Evolutionary conservation across 2,113 vertebrate genomes (phyloP), one percentile per base, ranked within the genome.

Genomic region (Protobothrops mucrosquamatus): DNA sequence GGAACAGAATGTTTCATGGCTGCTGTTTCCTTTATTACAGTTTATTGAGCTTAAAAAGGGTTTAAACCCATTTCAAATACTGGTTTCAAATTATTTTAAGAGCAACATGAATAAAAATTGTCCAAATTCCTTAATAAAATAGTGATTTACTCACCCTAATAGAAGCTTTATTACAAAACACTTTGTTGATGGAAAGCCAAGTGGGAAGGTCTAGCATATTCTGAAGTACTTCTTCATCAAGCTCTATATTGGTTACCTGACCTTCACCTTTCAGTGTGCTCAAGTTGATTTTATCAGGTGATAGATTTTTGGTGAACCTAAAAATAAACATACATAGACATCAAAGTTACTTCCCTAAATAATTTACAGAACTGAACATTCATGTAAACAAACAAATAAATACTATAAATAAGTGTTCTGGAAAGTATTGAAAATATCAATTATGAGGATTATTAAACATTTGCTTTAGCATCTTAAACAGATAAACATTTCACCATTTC

Each of bases 241-340:
- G 97, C 95, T 99, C 99, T 97, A 99, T 98, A 96, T 99, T 99
- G 96, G 99, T 99, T 96, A 99, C 97, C 95, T 99, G 99, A 89
- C 99, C 99, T 97, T 99, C 99, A 22, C 99, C 99, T 95, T 99
- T 99, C 90, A 99, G 97, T 0, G 99, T 99, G 96, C 99, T 99
- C 95, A 99, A 97, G 97, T 99, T 99, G 97, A 99, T 99, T 98
- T 99, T 99, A 97, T 99, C 99, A 90, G 99, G 99, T 8, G 99
- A 99, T 94, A 99, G 98, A 97, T 99, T 99, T 98, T 99, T 99
- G 92, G 99, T 99, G 98, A 99, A 99, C 97, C 99, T 99, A 96
- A 92, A 97, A 96, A 24, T 94, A 92, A 97, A 95, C 8, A 89
- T 0, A 74, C 22, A 95, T n/a, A 52, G 85, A 61, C 23, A 56